phyloP scores from a whole-genome alignment of 2,888 invertebrate genomes.

The Amphiduros pacificus region DNA sequence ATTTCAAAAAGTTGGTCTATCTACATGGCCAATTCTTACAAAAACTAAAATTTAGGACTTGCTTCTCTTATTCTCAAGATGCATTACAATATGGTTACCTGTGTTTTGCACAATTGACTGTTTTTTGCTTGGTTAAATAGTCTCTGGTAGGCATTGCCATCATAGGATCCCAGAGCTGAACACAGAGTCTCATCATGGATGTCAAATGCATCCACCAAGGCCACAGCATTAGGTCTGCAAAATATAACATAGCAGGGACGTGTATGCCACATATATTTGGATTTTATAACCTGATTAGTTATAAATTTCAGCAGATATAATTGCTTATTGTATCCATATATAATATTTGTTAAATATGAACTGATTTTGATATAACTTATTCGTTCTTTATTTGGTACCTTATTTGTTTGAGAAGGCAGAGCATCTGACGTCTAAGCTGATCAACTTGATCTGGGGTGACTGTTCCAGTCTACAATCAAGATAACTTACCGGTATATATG shows the following conservation, averaged over 20 bases:
- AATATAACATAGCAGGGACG: too few species aligned
- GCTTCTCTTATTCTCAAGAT: too few species aligned
- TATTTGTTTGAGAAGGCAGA: neutral
- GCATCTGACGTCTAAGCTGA: neutral
- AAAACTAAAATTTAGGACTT: neutral
- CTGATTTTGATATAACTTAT: too few species aligned
- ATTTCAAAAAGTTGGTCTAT: too few species aligned
- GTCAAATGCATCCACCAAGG: slow-evolving; percentile 8
- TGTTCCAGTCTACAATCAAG: neutral
- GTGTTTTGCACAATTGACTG: neutral
- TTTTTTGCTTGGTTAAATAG: neutral
- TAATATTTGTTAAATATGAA: too few species aligned
- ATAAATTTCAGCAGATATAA: too few species aligned
- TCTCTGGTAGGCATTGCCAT: neutral
- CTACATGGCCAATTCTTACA: too few species aligned
- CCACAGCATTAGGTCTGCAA: slow-evolving; percentile 8
- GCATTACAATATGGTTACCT: neutral
- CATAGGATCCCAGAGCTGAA: slow-evolving; percentile 3
- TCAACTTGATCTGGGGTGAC: neutral
- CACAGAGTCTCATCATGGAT: slow-evolving; percentile 4
- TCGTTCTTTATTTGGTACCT: too few species aligned
- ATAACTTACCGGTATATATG: too few species aligned
- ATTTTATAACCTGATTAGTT: too few species aligned
- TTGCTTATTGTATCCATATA: too few species aligned
- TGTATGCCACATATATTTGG: too few species aligned